A percentile compares a stretch with the other conserved stretches of the same genome.
Conservation (phyloP, 1,140 invertebrate genomes). For the Brachystomella parvula region DNA sequence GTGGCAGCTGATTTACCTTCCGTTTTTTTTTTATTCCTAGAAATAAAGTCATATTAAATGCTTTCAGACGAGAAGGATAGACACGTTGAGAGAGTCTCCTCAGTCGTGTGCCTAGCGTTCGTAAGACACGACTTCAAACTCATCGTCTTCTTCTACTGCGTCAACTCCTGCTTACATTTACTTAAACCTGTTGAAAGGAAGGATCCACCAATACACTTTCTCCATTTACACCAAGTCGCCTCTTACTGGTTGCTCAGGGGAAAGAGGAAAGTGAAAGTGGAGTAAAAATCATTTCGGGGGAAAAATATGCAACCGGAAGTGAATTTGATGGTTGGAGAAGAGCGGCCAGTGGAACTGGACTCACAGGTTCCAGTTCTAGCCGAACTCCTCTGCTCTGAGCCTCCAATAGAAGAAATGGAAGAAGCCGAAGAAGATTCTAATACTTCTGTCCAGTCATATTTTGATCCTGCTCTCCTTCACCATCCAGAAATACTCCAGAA, state of each 20-base stretch:
- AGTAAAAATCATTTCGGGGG: neutral
- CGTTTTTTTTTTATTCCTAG: neutral
- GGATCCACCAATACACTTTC: no score
- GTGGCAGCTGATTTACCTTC: constrained; percentile 31
- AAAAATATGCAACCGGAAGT: constrained; percentile 25
- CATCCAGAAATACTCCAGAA: constrained; percentile 62
- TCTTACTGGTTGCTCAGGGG: neutral
- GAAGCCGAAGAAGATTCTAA: constrained; percentile 14
- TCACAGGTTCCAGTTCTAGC: constrained; percentile 34
- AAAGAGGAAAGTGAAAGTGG: constrained; percentile 1
- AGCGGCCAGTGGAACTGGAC: constrained; percentile 27
- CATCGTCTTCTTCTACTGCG: neutral
- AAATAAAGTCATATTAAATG: constrained; percentile 11
- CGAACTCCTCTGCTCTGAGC: constrained; percentile 36
- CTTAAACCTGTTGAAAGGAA: constrained; percentile 26
- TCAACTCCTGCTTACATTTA: neutral
- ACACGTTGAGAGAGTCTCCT: constrained; percentile 5
- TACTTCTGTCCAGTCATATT: constrained; percentile 29
- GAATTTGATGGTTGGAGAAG: constrained; percentile 15
- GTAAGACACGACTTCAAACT: constrained; percentile 11
- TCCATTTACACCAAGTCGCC: neutral
- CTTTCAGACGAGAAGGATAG: neutral
- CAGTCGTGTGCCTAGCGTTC: constrained; percentile 31
- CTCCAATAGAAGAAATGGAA: constrained; percentile 21
- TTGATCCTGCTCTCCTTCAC: constrained; percentile 56